A percentile compares a stretch with the other conserved stretches of the same genome.
Evolutionary conservation across 2,797 vertebrate genomes (phyloP).

Genomic region (Sebastes itinus): DNA sequence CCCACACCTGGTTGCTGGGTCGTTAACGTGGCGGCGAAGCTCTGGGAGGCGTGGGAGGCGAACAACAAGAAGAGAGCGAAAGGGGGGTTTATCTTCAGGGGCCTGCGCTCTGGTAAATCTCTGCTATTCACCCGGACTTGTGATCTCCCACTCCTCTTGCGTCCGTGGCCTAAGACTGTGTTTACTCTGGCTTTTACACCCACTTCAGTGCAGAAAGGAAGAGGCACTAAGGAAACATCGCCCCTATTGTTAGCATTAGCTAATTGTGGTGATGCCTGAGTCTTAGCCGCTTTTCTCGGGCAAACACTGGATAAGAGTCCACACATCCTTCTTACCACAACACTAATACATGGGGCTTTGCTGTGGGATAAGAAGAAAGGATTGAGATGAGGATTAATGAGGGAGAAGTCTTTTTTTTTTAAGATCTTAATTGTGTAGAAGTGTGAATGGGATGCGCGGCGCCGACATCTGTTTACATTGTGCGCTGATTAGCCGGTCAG

Average conservation of each 20-base stretch:
- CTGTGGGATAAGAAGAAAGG: slow-evolving; percentile 75
- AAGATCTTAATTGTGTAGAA: slow-evolving; percentile 79
- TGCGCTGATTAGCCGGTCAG: slow-evolving; percentile 81
- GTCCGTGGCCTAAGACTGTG: slow-evolving; percentile 63
- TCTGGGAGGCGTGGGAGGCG: slow-evolving; percentile 66
- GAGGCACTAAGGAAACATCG: slow-evolving; percentile 72
- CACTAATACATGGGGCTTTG: slow-evolving; percentile 80
- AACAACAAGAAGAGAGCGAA: slow-evolving; percentile 51
- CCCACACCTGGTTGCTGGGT: slow-evolving; percentile 75
- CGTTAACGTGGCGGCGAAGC: slow-evolving; percentile 49
- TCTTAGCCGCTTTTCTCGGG: slow-evolving; percentile 82
- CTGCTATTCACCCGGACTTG: slow-evolving; percentile 65
- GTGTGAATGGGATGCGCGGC: slow-evolving; percentile 67
- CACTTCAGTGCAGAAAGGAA: slow-evolving; percentile 71
- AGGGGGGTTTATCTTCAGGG: slow-evolving; percentile 59
- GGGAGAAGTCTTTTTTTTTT: slow-evolving; percentile 64
- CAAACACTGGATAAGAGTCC: slow-evolving; percentile 85
- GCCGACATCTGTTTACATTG: slow-evolving; percentile 78
- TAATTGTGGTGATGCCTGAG: slow-evolving; percentile 77
- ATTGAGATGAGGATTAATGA: slow-evolving; percentile 84
- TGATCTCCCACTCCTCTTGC: slow-evolving; percentile 65
- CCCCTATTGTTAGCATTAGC: slow-evolving; percentile 80
- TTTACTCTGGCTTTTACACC: slow-evolving; percentile 79
- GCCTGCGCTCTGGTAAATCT: slow-evolving; percentile 67
- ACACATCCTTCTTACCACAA: slow-evolving; percentile 82